Evolutionary conservation across 2,888 invertebrate species (phyloP), one percentile per base, ranked within the genome.

Genomic region (Dichetophora obliterata): DNA sequence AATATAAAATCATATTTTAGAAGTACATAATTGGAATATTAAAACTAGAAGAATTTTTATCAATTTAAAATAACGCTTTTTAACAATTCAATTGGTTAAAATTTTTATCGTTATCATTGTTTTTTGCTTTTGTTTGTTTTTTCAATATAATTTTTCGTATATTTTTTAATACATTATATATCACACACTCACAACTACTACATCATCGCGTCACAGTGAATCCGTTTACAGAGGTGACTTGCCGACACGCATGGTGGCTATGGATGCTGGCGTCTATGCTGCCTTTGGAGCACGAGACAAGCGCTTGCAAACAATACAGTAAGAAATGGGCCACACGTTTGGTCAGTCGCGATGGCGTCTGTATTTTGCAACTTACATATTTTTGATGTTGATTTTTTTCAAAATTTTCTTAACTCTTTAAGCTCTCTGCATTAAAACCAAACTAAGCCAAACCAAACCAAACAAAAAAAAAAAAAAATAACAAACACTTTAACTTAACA

Each of bases 201-300:
- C 54, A 54, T 16, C 74, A 70, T 37, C 69, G 59, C 68, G 63
- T 76, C 54, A 57, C 85, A 87, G 86, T 83, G 86, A 85, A 82
- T 81, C 83, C 79, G 83, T 87, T 83, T 88, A 87, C 84, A 85
- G 87, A 78, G 88, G 87, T 80, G 88, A 88, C 80, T 86, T 88
- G 87, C 86, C 87, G 77, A 83, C 82, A 74, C 82, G 81, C 73
- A 77, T 76, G 78, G 81, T 81, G 78, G 76, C 79, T 80, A 79
- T 81, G 78, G 82, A 82, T 77, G 79, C 80, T 75, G 80, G 80
- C 77, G 80, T 80, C 78, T 79, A 81, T 76, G 80, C 80, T 66
- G 78, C 82, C 72, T 80, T 81, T 75, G 84, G 84, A 80, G 81
- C 80, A 81, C 83, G 81, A 79, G 82, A 81, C 77, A 81, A 80